These are phyloP conservation scores for Baccha elongata DNA, from an alignment of 2,888 invertebrate genomes.

Conservation along the genomic window DNA sequence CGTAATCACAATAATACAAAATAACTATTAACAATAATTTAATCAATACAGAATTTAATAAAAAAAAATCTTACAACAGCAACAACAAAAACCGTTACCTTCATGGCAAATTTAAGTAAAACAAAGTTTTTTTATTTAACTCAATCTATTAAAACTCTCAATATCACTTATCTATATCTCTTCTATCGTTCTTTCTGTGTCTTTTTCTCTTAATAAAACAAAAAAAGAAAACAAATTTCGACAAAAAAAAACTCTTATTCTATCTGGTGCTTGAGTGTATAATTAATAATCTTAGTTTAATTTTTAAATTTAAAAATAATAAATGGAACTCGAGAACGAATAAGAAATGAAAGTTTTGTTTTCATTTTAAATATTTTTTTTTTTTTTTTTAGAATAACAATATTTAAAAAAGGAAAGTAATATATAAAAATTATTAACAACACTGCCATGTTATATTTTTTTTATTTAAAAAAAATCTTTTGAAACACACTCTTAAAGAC, in stretches of 20 bases:
- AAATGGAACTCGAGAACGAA: slow-evolving; percentile 59
- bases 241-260: slow-evolving; percentile 62
- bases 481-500: slow-evolving; percentile 46
- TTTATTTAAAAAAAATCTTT: slow-evolving; percentile 30
- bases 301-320: slow-evolving; percentile 23
- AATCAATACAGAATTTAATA: slow-evolving; percentile 35
- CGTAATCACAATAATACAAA: slow-evolving; percentile 77
- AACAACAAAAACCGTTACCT: slow-evolving; percentile 67
- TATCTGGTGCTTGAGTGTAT: slow-evolving; percentile 74
- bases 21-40: slow-evolving; percentile 76
- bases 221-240: slow-evolving; percentile 59
- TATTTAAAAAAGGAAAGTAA: slow-evolving; percentile 27
- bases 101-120: slow-evolving; percentile 65
- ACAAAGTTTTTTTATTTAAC: slow-evolving; percentile 43
- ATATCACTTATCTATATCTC: slow-evolving; percentile 72
- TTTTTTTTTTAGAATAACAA: slow-evolving; percentile 19
- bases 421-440: slow-evolving; percentile 55
- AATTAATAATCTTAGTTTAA: slow-evolving; percentile 51
- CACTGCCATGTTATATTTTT: slow-evolving; percentile 70
- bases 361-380: slow-evolving; percentile 12
- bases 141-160: slow-evolving; percentile 53
- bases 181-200: slow-evolving; percentile 74
- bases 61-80: slow-evolving; percentile 56
- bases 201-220: slow-evolving; percentile 71
- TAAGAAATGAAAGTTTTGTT: slow-evolving; percentile 19